Evolutionary conservation across 2,888 invertebrate species (phyloP).

Genomic region (Tetranychus piercei): DNA sequence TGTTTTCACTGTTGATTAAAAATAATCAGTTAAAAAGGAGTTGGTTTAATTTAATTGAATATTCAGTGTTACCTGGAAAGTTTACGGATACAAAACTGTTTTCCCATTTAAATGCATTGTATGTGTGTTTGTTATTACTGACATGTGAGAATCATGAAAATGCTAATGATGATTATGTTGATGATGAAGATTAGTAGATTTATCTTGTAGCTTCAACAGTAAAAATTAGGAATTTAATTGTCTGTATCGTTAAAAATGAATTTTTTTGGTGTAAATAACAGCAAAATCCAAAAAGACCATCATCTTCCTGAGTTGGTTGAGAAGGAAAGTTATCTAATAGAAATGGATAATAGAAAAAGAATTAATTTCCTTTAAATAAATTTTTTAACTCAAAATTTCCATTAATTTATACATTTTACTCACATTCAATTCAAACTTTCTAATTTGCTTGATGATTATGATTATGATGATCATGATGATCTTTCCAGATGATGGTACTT

Average conservation of each 20-base stretch:
- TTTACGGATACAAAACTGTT: neutral
- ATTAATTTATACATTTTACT: neutral
- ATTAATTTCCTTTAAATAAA: neutral
- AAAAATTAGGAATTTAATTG: neutral
- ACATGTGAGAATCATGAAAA: neutral
- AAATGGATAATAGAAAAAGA: neutral
- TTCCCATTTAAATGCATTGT: neutral
- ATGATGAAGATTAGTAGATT: neutral
- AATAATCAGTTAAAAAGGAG: neutral
- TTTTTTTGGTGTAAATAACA: too few relatives aligned
- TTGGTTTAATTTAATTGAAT: neutral
- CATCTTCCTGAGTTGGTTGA: too few relatives aligned
- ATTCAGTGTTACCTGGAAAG: neutral
- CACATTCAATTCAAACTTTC: neutral
- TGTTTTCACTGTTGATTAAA: neutral
- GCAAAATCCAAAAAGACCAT: too few relatives aligned
- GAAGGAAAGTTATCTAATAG: too few relatives aligned
- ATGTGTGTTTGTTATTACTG: neutral
- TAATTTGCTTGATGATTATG: neutral
- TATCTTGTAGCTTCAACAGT: too few relatives aligned
- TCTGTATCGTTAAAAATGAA: neutral
- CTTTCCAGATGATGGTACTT: neutral
- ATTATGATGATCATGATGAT: neutral
- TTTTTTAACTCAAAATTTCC: neutral
- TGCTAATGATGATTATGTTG: neutral